Percentiles rank a stretch among this genome's conserved stretches.
Conservation (phyloP, 2,113 vertebrate species). For the Mustela lutreola region DNA sequence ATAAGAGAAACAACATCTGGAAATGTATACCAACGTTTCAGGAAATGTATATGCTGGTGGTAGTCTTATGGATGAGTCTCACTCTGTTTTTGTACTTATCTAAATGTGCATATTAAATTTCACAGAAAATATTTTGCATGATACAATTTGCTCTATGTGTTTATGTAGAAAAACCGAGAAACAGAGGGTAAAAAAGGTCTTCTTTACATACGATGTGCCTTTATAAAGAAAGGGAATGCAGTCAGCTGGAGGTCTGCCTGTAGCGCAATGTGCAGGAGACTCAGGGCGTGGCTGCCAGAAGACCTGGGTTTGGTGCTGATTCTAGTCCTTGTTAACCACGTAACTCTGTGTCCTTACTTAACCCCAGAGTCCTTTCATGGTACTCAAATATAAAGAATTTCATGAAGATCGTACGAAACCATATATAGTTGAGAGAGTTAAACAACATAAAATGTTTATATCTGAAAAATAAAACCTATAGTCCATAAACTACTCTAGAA, state of each 20-base stretch:
- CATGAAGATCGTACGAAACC: neutral
- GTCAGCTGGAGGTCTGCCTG: neutral
- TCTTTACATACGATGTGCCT: neutral
- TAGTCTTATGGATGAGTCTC: neutral
- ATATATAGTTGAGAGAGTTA: neutral
- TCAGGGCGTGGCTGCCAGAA: neutral
- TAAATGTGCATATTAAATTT: neutral
- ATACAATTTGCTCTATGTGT: neutral
- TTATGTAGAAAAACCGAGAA: neutral
- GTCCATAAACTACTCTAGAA: neutral
- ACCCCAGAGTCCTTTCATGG: neutral
- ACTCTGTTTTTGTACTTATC: neutral
- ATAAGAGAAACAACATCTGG: neutral
- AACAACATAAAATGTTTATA: neutral
- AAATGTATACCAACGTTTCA: neutral
- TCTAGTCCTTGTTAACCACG: neutral
- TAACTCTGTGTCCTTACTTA: neutral
- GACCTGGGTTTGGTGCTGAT: neutral
- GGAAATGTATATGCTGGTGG: neutral
- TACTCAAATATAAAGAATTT: neutral
- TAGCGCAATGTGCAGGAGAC: neutral
- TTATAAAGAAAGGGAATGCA: neutral
- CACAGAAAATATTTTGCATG: slow-evolving; percentile 16
- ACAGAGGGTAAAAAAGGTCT: neutral
- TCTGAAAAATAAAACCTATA: neutral